Percentiles rank a stretch among this genome's conserved stretches.
phyloP scores from a whole-genome alignment of 2,888 invertebrate species.

The Idaea dimidiata region DNA sequence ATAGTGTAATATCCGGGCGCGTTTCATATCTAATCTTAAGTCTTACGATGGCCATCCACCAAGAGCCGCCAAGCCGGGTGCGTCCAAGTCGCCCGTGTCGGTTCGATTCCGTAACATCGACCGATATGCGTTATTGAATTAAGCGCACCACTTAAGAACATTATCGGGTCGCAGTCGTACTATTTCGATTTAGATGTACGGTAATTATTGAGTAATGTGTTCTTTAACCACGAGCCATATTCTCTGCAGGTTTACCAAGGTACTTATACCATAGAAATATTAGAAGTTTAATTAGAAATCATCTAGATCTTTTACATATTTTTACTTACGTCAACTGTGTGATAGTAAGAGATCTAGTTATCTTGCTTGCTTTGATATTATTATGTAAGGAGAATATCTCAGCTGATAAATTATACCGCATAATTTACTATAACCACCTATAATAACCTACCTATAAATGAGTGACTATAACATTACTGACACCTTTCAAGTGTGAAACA shows the following conservation, averaged over 20 bases:
- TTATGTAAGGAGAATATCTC: conserved; percentile 65
- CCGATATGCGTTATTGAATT: conserved; percentile 55
- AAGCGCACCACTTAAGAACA: conserved; percentile 37
- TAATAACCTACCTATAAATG: no score
- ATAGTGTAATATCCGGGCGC: conserved; percentile 74
- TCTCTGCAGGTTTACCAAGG: conserved; percentile 16
- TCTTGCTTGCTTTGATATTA: conserved; percentile 53
- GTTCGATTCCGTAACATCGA: conserved; percentile 33
- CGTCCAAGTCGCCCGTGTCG: conserved; percentile 28
- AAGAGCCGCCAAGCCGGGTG: conserved; percentile 23
- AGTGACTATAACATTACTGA: conserved; percentile 26
- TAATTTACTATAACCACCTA: no score
- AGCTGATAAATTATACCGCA: conserved; percentile 43
- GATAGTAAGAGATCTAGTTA: no score
- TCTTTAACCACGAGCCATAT: conserved; percentile 28
- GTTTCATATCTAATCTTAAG: conserved; percentile 72
- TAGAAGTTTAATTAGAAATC: no score
- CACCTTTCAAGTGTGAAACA: conserved; percentile 43
- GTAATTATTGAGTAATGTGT: not conserved
- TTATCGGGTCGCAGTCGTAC: conserved; percentile 16
- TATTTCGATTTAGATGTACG: not conserved
- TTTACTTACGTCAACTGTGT: no score
- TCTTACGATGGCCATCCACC: conserved; percentile 57
- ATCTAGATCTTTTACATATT: no score
- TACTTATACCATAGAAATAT: no score